Evolutionary conservation across 1,140 invertebrate species (phyloP), one percentile per base, ranked within the genome.

Genomic region (Bombus picipes): DNA sequence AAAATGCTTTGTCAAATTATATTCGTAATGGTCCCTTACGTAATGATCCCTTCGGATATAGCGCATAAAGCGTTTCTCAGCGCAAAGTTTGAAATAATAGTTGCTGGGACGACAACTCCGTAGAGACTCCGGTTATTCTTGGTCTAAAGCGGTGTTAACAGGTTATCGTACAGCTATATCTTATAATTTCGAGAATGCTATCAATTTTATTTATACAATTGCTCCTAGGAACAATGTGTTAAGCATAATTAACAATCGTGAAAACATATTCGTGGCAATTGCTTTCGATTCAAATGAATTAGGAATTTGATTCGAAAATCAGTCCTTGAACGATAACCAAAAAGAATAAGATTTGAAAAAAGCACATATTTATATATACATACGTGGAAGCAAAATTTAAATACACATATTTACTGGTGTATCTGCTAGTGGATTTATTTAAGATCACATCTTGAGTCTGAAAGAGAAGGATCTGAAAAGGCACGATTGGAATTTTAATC

Each of bases 401-500:
- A 72, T 85, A 53, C 66, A 43, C 32, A 22, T 80, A 80, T 72
- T 62, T 39, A 80, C 57, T 12, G 37, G 37, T 28, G 41, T 10
- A 72, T 68, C 34, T 68, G 8, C 39, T 28, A 18, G 39, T 53
- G 53, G 53, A 85, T 85, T 85, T 80, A 85, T 85, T 39, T 85
- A 80, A 80, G 68, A 53, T 22, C 41, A 34, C 57, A 53, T 80
- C 41, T 10, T 41, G 25, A n/a, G 53, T 57, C 68, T 37, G 83
- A 72, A 65, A 37, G 68, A 80, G 76, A 53, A 65, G 68, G 83
- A 85, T 47, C 83, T n/a, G 83, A 85, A 85, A 80, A 80, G 77
- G 83, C 83, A 85, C 83, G 83, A 85, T 85, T 53, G 83, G 83
- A 85, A 85, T 85, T 85, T 85, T 85, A 85, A 85, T 85, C 83